Evolutionary conservation across 2,113 vertebrate species (phyloP).

Genomic region (Scomber japonicus): DNA sequence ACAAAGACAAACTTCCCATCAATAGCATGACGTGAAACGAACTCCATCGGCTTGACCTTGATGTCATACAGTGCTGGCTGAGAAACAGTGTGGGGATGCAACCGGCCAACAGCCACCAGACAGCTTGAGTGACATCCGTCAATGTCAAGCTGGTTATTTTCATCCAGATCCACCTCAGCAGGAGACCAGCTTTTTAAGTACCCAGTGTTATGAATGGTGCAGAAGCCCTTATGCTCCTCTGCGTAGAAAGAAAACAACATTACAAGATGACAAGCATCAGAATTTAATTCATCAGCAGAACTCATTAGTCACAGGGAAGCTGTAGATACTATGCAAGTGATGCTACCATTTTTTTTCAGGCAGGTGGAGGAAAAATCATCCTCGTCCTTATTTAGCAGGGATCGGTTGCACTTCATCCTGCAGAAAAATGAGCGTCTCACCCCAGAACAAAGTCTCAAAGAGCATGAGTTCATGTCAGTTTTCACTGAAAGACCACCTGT

Average conservation of each 20-base stretch:
- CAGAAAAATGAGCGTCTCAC: conserved; percentile 4
- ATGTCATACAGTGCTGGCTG: not conserved
- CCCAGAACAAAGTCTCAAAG: too few relatives aligned
- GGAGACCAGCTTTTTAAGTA: not conserved
- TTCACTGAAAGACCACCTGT: not conserved
- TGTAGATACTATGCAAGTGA: not conserved
- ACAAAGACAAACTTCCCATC: conserved; percentile 16
- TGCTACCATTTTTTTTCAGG: not conserved
- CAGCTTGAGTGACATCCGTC: conserved; percentile 5
- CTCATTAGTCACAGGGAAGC: too few relatives aligned
- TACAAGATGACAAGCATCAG: not conserved
- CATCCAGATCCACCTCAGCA: conserved; percentile 1
- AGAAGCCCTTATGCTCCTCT: not conserved
- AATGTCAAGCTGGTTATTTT: not conserved
- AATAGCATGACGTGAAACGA: conserved; percentile 15
- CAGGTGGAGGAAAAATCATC: not conserved
- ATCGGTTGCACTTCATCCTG: not conserved
- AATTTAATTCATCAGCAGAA: not conserved
- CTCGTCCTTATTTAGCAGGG: not conserved
- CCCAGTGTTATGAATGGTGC: conserved; percentile 7
- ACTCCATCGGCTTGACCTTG: conserved; percentile 8
- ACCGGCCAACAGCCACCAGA: conserved; percentile 12
- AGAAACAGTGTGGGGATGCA: not conserved
- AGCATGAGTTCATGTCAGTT: not conserved
- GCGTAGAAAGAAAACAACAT: not conserved